phyloP scores from a whole-genome alignment of 2,888 invertebrate species.

The Thymelicus sylvestris region DNA sequence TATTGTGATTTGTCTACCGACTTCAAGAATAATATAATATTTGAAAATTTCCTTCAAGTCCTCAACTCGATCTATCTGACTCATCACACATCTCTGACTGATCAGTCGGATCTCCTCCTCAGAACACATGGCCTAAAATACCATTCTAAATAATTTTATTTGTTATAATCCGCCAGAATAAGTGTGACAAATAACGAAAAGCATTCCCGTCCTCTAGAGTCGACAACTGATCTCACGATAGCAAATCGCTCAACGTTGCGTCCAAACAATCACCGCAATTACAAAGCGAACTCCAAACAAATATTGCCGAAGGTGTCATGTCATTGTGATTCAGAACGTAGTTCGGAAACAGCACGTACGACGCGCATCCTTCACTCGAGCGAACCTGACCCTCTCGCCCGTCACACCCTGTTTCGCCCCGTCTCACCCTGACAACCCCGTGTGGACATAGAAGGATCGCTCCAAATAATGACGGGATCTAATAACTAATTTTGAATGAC shows the following conservation, averaged over 20 bases:
- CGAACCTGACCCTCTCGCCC: conserved; percentile 45
- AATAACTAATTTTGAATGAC: not conserved
- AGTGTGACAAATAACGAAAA: no score
- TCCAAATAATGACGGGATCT: not conserved
- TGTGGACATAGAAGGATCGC: not conserved
- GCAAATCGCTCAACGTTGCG: not conserved
- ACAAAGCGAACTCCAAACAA: not conserved
- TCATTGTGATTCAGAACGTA: conserved; percentile 48
- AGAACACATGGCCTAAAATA: no score
- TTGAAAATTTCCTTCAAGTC: no score
- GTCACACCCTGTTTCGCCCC: not conserved
- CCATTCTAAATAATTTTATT: no score
- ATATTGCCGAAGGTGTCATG: not conserved
- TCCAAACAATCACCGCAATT: conserved; percentile 6
- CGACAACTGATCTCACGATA: conserved; percentile 3
- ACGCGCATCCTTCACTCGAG: conserved; percentile 60
- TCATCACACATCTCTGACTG: no score
- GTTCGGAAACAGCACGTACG: conserved; percentile 55
- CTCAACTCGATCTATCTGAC: no score
- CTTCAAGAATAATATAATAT: no score
- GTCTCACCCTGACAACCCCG: not conserved
- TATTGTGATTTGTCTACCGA: no score
- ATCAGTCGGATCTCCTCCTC: no score
- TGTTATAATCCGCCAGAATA: no score
- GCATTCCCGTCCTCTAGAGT: no score